Evolutionary conservation across 2,888 invertebrate genomes (phyloP), one percentile per base, ranked within the genome.

Genomic region (Parascotia fuliginaria): DNA sequence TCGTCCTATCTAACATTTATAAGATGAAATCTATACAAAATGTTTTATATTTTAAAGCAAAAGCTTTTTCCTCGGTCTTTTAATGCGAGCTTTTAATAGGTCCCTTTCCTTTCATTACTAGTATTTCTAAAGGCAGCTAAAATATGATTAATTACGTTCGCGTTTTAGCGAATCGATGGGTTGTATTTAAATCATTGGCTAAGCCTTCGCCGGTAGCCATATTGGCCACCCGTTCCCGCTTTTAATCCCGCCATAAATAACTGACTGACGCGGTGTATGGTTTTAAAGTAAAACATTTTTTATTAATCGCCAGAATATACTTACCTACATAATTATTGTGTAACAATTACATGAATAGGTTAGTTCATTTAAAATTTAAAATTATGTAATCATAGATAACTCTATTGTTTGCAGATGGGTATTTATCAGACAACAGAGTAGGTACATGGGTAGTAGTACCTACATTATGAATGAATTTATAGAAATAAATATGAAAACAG

Each of bases 141-240:
- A 81, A 80, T 77, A 85, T 85, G 83, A 87, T 85, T 85, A 84
- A 87, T 85, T 80, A 75, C 75, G 60, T 76, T 67, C 71, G 59
- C 72, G 69, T 78, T 83, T 79, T 76, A 76, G 70, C 75, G 73
- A 83, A 84, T 86, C 85, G 84, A 82, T 80, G 70, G 79, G 75
- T 70, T 80, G 79, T 82, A 76, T 82, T 85, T 87, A 87, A 88
- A 88, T 87, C 87, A 87, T 81, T 78, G 81, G 83, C 80, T 88
- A 85, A 88, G 78, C 75, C 71, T 42, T 60, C 62, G 64, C 65
- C 64, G 69, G 75, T 70, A 59, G 83, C 83, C 81, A 80, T 85
- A 83, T 83, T 85, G 85, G 82, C 73, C 70, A 61, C 60, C 73
- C 74, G 75, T 73, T 73, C 66, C 76, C 77, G 77, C 75, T 74